Percentiles rank a stretch among this genome's conserved stretches.
Conservation (phyloP, 2,113 vertebrate genomes). For the Epinephelus fuscoguttatus region DNA sequence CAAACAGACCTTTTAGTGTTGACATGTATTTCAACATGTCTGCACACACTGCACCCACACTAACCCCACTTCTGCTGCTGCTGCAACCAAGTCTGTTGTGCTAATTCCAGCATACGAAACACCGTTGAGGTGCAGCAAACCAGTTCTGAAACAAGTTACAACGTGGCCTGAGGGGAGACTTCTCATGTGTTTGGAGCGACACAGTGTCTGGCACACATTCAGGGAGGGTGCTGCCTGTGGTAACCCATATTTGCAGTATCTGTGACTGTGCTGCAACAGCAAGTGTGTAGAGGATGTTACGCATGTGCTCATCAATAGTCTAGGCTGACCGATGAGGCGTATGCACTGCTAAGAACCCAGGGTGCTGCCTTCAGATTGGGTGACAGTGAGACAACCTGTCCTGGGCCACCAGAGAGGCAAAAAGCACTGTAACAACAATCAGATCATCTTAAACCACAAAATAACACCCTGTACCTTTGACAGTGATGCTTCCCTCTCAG, state of each 20-base stretch:
- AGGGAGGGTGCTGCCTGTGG: not conserved
- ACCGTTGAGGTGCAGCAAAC: slow-evolving; percentile 24
- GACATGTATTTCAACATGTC: too few relatives aligned
- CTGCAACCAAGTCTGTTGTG: not conserved
- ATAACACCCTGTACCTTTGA: slow-evolving; percentile 4
- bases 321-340: not conserved
- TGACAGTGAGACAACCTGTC: slow-evolving; percentile 1
- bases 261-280: not conserved
- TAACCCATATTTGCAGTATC: not conserved
- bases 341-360: too few relatives aligned
- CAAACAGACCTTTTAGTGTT: not conserved
- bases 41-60: too few relatives aligned
- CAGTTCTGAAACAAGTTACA: slow-evolving; percentile 41
- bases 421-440: slow-evolving; percentile 10
- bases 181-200: not conserved
- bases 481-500: not conserved
- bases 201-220: slow-evolving; percentile 5
- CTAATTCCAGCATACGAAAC: not conserved
- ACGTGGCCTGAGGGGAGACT: not conserved
- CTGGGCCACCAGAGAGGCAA: not conserved
- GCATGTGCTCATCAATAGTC: not conserved
- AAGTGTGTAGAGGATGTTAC: not conserved
- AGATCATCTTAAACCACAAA: slow-evolving; percentile 20
- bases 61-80: not conserved
- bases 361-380: too few relatives aligned